Evolutionary conservation across 2,888 invertebrate species (phyloP).

Genomic region (Brenthis ino): DNA sequence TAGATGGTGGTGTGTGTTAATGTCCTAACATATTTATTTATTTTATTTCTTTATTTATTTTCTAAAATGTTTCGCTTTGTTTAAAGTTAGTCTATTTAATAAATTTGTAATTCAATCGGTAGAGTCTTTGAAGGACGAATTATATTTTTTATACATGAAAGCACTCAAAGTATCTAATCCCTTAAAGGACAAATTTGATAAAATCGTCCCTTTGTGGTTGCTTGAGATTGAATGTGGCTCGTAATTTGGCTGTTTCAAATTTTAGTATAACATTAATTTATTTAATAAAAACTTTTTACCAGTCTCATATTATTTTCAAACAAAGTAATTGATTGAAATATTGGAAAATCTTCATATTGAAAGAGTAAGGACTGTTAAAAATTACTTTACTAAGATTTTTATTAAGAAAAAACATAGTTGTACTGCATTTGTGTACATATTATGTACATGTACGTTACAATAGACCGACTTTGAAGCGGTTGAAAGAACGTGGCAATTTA

Average conservation of each 20-base stretch:
- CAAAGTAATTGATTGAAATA: neutral
- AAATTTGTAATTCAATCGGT: conserved; percentile 24
- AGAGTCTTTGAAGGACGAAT: conserved; percentile 29
- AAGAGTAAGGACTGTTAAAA: neutral
- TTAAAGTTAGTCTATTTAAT: conserved; percentile 16
- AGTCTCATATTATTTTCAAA: neutral
- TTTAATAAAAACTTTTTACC: neutral
- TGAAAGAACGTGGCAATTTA: conserved; percentile 10
- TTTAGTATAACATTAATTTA: conserved; percentile 1
- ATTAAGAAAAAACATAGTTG: neutral
- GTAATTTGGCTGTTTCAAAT: neutral
- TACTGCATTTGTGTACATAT: neutral
- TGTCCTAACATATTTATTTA: too few species aligned
- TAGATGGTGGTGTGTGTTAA: too few species aligned
- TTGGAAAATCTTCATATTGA: neutral
- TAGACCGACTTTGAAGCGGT: conserved; percentile 1
- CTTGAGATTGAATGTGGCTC: conserved; percentile 20
- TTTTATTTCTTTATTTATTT: too few species aligned
- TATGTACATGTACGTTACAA: neutral
- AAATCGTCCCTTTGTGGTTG: conserved; percentile 30
- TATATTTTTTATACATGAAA: conserved; percentile 35
- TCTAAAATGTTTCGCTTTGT: neutral
- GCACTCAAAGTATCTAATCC: conserved; percentile 26
- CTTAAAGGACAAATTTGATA: conserved; percentile 30
- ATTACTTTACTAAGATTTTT: neutral